Conservation (phyloP, 2,888 invertebrate species). For the Trichogramma evanescens region DNA sequence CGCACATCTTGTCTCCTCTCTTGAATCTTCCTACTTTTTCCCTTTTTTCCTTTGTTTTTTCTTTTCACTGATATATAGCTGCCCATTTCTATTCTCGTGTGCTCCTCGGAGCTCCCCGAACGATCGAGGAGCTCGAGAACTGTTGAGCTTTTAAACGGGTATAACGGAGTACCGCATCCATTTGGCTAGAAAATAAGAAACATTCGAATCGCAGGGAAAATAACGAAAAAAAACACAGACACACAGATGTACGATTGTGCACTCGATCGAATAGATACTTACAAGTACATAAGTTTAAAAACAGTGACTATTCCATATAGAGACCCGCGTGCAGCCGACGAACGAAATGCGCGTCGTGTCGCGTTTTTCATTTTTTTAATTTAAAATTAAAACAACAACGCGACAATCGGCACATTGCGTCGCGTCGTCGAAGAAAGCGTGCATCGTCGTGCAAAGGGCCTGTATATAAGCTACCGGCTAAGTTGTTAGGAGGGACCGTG, state of each 20-base stretch:
- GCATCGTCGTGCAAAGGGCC: conserved; percentile 31
- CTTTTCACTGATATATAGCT: not conserved
- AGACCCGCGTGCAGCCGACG: conserved; percentile 45
- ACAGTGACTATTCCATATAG: conserved; percentile 32
- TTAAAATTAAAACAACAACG: not conserved
- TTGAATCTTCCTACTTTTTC: not conserved
- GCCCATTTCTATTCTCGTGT: not conserved
- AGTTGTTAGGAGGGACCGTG: conserved; percentile 50
- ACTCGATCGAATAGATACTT: not conserved
- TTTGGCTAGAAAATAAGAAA: not conserved
- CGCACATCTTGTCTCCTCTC: conserved; percentile 16
- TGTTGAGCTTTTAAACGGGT: no score
- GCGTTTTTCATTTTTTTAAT: not conserved
- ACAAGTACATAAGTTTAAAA: conserved; percentile 10
- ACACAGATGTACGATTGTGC: not conserved
- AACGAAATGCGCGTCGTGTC: conserved; percentile 28
- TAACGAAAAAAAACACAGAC: conserved; percentile 1
- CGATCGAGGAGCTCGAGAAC: not conserved
- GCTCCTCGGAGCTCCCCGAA: not conserved
- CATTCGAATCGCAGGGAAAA: not conserved
- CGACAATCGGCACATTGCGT: conserved; percentile 1
- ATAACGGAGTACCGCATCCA: not conserved
- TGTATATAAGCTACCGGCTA: conserved; percentile 46
- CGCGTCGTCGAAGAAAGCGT: conserved; percentile 35
- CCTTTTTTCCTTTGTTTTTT: not conserved